phyloP scores from a whole-genome alignment of 2,797 vertebrate genomes.

The Mus caroli region DNA sequence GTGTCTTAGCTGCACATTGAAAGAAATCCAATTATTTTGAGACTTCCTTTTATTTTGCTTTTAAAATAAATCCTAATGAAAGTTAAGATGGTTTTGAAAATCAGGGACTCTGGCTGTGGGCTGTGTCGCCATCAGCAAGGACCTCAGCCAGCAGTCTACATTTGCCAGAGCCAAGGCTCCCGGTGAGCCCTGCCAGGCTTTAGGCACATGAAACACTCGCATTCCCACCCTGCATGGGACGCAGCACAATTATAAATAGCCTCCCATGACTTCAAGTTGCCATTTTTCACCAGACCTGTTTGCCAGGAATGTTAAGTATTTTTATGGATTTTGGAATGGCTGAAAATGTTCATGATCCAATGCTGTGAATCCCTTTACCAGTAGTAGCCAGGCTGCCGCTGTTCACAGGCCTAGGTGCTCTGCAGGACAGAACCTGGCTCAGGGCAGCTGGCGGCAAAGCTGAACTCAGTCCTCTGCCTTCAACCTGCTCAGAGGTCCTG shows the following conservation, averaged over 20 bases:
- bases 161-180: background rate
- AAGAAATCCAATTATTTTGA: background rate
- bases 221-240: background rate
- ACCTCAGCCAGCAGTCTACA: background rate
- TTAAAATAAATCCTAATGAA: background rate
- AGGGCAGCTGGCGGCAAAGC: background rate
- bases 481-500: background rate
- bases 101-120: fast-evolving
- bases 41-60: constrained; percentile 15
- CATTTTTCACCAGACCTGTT: background rate
- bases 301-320: background rate
- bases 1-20: background rate
- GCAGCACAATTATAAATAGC: background rate
- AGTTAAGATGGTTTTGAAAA: constrained; percentile 11
- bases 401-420: fast-evolving
- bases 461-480: background rate
- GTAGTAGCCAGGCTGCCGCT: fast-evolving
- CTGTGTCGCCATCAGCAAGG: fast-evolving
- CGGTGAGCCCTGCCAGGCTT: background rate
- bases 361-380: fast-evolving
- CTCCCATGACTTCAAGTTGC: background rate
- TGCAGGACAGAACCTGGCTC: background rate
- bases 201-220: background rate
- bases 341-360: background rate
- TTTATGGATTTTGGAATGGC: background rate